A percentile compares a stretch with the other conserved stretches of the same genome.
phyloP scores from a whole-genome alignment of 2,797 vertebrate species.

The Parambassis ranga region DNA sequence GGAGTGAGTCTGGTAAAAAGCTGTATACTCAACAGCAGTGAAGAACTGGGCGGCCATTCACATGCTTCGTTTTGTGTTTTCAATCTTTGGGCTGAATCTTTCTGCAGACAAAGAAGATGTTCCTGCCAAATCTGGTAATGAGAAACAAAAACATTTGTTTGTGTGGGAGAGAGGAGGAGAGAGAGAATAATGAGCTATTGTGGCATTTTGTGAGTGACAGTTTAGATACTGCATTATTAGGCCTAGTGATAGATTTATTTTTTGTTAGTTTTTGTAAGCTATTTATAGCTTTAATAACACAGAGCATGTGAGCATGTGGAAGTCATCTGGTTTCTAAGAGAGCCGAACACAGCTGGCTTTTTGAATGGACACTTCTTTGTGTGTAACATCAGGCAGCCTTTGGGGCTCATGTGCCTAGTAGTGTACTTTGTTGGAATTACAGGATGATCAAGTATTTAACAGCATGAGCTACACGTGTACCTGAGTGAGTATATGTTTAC shows the following conservation, averaged over 20 bases:
- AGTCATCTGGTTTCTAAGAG: constrained; percentile 24
- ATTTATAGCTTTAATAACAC: neutral
- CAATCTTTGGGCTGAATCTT: constrained; percentile 31
- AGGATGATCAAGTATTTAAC: constrained; percentile 26
- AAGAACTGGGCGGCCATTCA: constrained; percentile 18
- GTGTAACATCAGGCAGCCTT: constrained; percentile 45
- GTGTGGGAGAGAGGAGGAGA: neutral
- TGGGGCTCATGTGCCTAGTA: constrained; percentile 14
- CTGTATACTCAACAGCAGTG: constrained; percentile 19
- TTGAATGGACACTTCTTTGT: constrained; percentile 58
- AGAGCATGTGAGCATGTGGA: constrained; percentile 22
- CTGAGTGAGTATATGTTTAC: constrained; percentile 30
- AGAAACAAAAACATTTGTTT: constrained; percentile 43
- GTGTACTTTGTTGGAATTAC: constrained; percentile 25
- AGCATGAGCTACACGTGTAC: constrained; percentile 22
- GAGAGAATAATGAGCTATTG: constrained; percentile 38
- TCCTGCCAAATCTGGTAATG: constrained; percentile 48
- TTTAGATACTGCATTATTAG: neutral
- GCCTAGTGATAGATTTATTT: neutral
- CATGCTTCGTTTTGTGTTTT: constrained; percentile 26
- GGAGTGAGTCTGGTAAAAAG: constrained; percentile 42
- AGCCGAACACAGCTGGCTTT: constrained; percentile 39
- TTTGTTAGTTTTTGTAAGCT: neutral
- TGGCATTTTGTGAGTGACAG: constrained; percentile 5
- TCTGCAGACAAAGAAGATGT: constrained; percentile 23